phyloP scores from a whole-genome alignment of 2,888 invertebrate genomes.

The Hydropsyche betteni region DNA sequence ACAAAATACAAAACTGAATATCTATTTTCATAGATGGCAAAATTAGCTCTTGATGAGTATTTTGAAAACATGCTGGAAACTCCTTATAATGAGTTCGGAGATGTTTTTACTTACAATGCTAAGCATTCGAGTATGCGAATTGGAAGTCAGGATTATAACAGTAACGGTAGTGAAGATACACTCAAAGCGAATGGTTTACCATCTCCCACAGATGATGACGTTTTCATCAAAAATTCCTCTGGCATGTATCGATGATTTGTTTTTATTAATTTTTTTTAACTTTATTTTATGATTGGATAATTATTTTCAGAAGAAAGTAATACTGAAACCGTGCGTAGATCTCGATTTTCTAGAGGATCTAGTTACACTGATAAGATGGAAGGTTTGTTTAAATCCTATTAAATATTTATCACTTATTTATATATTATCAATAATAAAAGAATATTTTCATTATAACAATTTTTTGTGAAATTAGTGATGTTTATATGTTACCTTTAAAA shows the following conservation, averaged over 20 bases:
- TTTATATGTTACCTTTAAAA: neutral
- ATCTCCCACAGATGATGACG: constrained; percentile 59
- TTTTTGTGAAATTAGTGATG: neutral
- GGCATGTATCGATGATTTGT: constrained; percentile 28
- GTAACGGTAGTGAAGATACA: constrained; percentile 53
- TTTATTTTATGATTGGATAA: too few relatives aligned
- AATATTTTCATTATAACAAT: too few relatives aligned
- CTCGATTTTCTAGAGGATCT: constrained; percentile 22
- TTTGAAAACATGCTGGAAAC: constrained; percentile 70
- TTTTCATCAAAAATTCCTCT: constrained; percentile 55
- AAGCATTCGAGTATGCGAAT: constrained; percentile 53
- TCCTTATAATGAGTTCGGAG: constrained; percentile 62
- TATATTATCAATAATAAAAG: neutral
- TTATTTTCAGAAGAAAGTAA: constrained; percentile 47
- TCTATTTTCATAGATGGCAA: constrained; percentile 74
- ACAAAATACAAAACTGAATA: neutral
- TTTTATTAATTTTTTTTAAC: neutral
- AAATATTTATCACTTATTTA: neutral
- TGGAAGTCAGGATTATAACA: constrained; percentile 13
- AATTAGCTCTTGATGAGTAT: constrained; percentile 87
- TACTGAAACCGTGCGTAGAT: constrained; percentile 37
- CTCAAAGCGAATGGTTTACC: constrained; percentile 58
- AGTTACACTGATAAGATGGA: constrained; percentile 27
- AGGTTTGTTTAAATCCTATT: constrained; percentile 9
- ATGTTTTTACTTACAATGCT: constrained; percentile 67